phyloP scores from a whole-genome alignment of 2,113 vertebrate species.

The Etia nguti region DNA sequence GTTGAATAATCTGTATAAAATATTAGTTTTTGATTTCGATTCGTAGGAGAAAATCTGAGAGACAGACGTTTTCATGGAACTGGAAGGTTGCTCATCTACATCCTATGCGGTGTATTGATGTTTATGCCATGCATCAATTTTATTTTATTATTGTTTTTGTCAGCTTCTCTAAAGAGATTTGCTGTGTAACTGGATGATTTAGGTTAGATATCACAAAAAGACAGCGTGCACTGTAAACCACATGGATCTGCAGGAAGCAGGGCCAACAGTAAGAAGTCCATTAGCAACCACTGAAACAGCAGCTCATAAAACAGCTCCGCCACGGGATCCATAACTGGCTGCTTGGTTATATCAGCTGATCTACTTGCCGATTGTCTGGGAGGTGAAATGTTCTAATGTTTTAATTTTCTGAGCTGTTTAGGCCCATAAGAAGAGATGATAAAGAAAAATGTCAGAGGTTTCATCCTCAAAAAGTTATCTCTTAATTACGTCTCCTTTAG shows the following conservation, averaged over 20 bases:
- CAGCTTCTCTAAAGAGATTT: neutral
- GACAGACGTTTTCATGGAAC: neutral
- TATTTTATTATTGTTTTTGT: neutral
- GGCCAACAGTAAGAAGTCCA: neutral
- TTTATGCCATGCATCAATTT: neutral
- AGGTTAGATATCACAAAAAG: neutral
- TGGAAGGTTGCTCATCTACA: neutral
- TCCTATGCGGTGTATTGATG: neutral
- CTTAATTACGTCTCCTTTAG: neutral
- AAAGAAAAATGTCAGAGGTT: neutral
- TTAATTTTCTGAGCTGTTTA: neutral
- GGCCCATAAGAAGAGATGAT: neutral
- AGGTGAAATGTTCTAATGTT: neutral
- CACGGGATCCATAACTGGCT: neutral
- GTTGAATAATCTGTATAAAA: neutral
- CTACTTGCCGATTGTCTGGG: neutral
- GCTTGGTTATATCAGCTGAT: neutral
- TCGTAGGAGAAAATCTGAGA: neutral
- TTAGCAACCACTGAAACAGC: neutral
- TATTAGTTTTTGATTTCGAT: neutral
- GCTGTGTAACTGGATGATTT: neutral
- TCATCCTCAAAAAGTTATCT: neutral
- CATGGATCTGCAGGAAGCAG: neutral
- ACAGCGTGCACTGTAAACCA: neutral
- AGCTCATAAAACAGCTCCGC: neutral